Evolutionary conservation across 2,888 invertebrate genomes (phyloP).

Genomic region (Diplazon laetatorius): DNA sequence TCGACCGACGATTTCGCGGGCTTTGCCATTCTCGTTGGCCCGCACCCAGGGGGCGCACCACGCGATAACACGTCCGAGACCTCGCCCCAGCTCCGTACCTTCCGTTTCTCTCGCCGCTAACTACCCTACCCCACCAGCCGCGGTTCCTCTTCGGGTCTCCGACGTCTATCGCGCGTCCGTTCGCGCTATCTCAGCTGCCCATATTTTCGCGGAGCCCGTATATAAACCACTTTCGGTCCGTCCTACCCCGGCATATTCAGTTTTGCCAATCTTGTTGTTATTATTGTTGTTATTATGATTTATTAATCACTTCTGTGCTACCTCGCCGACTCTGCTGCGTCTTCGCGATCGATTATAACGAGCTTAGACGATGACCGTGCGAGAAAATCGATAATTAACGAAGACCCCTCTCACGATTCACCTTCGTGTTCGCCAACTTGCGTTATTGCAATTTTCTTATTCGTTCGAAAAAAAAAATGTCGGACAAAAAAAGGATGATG

Average conservation of each 20-base stretch:
- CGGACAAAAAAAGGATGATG: too few relatives aligned
- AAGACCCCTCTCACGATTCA: slow-evolving; percentile 30
- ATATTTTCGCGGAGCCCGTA: slow-evolving; percentile 25
- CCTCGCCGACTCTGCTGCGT: slow-evolving; percentile 53
- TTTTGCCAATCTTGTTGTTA: slow-evolving; percentile 15
- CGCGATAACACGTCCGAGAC: too few relatives aligned
- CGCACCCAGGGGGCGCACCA: not conserved
- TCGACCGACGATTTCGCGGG: slow-evolving; percentile 68
- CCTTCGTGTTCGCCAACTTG: not conserved
- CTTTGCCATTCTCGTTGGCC: slow-evolving; percentile 61
- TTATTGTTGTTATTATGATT: slow-evolving; percentile 5
- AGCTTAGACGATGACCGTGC: slow-evolving; percentile 70
- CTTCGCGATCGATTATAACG: slow-evolving; percentile 70
- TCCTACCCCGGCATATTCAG: slow-evolving; percentile 22
- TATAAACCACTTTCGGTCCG: slow-evolving; percentile 30
- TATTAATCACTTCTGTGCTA: slow-evolving; percentile 47
- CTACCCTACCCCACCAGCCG: not conserved
- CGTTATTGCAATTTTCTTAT: too few relatives aligned
- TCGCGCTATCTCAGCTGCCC: not conserved
- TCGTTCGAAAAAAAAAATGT: too few relatives aligned
- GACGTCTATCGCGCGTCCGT: not conserved
- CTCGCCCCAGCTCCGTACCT: slow-evolving; percentile 59
- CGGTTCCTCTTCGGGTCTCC: not conserved
- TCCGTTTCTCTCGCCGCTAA: slow-evolving; percentile 36
- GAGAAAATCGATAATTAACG: slow-evolving; percentile 61